phyloP scores from a whole-genome alignment of 2,888 invertebrate species.

The Drosophila gaucha region DNA sequence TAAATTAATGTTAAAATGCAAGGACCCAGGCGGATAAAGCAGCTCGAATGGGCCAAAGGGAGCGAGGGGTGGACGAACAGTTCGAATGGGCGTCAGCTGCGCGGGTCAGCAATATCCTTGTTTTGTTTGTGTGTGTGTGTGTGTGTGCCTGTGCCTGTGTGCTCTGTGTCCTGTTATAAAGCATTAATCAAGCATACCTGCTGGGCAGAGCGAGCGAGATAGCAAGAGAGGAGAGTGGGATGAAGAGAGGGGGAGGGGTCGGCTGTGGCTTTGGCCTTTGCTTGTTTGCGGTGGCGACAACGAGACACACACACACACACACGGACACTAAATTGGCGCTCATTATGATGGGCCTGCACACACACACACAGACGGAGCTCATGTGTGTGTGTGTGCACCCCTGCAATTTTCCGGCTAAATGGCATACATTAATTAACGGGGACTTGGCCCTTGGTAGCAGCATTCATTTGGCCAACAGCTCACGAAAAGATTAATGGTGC shows the following conservation, averaged over 20 bases:
- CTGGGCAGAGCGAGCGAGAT: constrained; percentile 59
- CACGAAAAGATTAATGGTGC: constrained; percentile 82
- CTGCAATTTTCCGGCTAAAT: constrained; percentile 78
- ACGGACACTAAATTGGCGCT: constrained; percentile 74
- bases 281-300: constrained; percentile 76
- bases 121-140: constrained; percentile 49
- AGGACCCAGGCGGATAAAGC: constrained; percentile 18
- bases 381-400: constrained; percentile 51
- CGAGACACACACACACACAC: constrained; percentile 40
- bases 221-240: background rate
- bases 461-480: constrained; percentile 65
- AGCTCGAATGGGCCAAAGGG: background rate
- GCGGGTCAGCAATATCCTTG: constrained; percentile 49
- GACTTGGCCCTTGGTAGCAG: constrained; percentile 57
- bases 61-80: background rate
- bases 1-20: constrained; percentile 80
- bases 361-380: constrained; percentile 34
- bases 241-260: constrained; percentile 1
- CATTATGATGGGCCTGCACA: constrained; percentile 66
- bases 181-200: constrained; percentile 81
- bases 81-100: constrained; percentile 39
- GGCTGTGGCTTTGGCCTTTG: constrained; percentile 71
- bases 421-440: constrained; percentile 80
- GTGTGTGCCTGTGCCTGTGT: too few species aligned
- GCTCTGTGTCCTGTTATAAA: constrained; percentile 64